Percentiles rank a stretch among this genome's conserved stretches.
Conservation (phyloP, 1,140 invertebrate genomes). For the Holcopasites calliopsidis region DNA sequence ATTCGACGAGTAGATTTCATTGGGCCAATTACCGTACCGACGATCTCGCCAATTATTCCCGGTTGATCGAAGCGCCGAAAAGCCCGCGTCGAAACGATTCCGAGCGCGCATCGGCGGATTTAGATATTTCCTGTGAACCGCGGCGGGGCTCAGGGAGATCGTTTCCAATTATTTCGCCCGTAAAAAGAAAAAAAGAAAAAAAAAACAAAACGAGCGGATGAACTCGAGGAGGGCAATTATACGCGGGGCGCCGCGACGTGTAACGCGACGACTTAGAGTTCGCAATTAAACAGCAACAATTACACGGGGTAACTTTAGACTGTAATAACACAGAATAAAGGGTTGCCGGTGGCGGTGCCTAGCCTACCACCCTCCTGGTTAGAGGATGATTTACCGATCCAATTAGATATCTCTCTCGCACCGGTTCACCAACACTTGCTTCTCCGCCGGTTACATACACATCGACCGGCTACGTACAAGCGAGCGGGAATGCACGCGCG, state of each 20-base stretch:
- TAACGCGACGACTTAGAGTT: constrained; percentile 78
- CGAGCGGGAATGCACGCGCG: neutral
- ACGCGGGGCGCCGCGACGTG: constrained; percentile 63
- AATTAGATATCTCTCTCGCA: constrained; percentile 73
- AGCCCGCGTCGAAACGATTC: constrained; percentile 8
- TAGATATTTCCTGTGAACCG: constrained; percentile 15
- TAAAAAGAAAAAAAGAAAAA: no score
- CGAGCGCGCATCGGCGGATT: constrained; percentile 13
- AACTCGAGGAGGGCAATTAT: constrained; percentile 65
- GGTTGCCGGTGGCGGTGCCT: constrained; percentile 74
- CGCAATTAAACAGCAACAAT: constrained; percentile 81
- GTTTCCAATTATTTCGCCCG: constrained; percentile 54
- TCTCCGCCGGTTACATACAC: no score
- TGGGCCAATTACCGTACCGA: constrained; percentile 13
- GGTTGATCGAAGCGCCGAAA: constrained; percentile 22
- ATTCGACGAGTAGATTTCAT: constrained; percentile 19
- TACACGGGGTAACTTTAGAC: constrained; percentile 81
- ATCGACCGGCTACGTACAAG: neutral
- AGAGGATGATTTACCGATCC: constrained; percentile 81
- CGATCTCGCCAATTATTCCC: constrained; percentile 8
- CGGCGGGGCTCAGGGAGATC: neutral
- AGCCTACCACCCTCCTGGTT: constrained; percentile 75
- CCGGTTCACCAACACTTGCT: neutral
- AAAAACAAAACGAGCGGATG: constrained; percentile 56
- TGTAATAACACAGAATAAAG: constrained; percentile 81